Conservation (phyloP, 2,113 vertebrate genomes). For the Callospermophilus lateralis region DNA sequence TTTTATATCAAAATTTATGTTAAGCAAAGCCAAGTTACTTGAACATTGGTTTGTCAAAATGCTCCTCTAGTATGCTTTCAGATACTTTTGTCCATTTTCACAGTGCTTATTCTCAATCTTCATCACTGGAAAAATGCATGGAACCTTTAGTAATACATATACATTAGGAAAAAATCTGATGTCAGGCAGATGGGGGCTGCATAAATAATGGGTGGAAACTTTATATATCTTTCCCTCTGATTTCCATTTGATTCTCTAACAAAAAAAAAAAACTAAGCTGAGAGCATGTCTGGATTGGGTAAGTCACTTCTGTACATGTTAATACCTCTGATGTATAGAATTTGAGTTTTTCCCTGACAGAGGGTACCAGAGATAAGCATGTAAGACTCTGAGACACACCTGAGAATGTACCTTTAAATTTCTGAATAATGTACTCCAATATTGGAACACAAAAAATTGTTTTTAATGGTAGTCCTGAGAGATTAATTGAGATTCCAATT, state of each 20-base stretch:
- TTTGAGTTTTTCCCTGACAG: conserved; percentile 93
- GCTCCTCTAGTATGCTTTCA: conserved; percentile 89
- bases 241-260: conserved; percentile 98
- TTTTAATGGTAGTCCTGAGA: not conserved
- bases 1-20: conserved; percentile 90
- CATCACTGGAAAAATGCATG: conserved; percentile 89
- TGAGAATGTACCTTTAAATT: not conserved
- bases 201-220: conserved; percentile 90
- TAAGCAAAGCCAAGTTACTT: conserved; percentile 84
- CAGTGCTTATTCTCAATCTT: conserved; percentile 87
- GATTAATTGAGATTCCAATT: not conserved
- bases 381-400: conserved; percentile 90
- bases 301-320: conserved; percentile 73
- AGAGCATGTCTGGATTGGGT: conserved; percentile 87
- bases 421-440: not conserved
- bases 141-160: conserved; percentile 90
- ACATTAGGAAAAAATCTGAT: conserved; percentile 97
- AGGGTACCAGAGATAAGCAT: conserved; percentile 92
- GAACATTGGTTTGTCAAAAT: conserved; percentile 90
- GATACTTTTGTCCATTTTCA: conserved; percentile 86
- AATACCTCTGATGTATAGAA: conserved; percentile 91
- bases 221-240: conserved; percentile 94
- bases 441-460: not conserved
- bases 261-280: conserved; percentile 95
- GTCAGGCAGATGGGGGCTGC: conserved; percentile 92